Evolutionary conservation across 2,113 vertebrate genomes (phyloP).

Genomic region (Thunnus maccoyii): DNA sequence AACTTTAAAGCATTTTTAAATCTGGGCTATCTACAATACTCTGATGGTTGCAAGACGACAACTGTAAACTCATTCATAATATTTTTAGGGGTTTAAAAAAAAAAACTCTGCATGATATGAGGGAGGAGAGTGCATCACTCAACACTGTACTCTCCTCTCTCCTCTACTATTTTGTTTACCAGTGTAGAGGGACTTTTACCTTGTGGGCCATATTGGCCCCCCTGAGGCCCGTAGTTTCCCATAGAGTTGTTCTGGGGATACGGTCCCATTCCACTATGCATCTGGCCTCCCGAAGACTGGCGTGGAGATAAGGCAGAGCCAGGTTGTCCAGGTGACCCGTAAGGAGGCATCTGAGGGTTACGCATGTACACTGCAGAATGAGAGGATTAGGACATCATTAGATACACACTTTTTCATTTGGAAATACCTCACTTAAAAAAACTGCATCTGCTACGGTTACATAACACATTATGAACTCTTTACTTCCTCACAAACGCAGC

Average conservation of each 20-base stretch:
- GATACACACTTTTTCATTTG: not conserved
- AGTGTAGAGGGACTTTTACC: conserved; percentile 78
- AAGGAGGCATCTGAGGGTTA: conserved; percentile 96
- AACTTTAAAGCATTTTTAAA: conserved; percentile 61
- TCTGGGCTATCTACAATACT: conserved; percentile 45
- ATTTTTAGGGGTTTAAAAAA: conserved; percentile 36
- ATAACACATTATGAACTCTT: conserved; percentile 18
- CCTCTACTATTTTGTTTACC: not conserved
- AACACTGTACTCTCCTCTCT: not conserved
- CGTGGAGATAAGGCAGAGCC: conserved; percentile 98
- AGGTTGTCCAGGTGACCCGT: conserved; percentile 93
- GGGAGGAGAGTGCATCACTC: not conserved
- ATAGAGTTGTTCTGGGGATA: conserved; percentile 97
- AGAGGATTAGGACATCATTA: conserved; percentile 5
- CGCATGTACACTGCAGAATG: conserved; percentile 92
- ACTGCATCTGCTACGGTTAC: not conserved
- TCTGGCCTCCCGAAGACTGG: conserved; percentile 95
- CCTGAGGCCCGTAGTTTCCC: conserved; percentile 95
- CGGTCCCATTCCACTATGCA: conserved; percentile 94
- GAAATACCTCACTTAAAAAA: not conserved
- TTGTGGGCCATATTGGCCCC: conserved; percentile 95
- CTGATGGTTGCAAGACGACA: conserved; percentile 29
- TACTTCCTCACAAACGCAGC: conserved; percentile 22
- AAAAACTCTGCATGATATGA: not conserved
- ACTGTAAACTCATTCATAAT: conserved; percentile 63